phyloP scores from a whole-genome alignment of 1,140 invertebrate genomes.

The Babylonia areolata region DNA sequence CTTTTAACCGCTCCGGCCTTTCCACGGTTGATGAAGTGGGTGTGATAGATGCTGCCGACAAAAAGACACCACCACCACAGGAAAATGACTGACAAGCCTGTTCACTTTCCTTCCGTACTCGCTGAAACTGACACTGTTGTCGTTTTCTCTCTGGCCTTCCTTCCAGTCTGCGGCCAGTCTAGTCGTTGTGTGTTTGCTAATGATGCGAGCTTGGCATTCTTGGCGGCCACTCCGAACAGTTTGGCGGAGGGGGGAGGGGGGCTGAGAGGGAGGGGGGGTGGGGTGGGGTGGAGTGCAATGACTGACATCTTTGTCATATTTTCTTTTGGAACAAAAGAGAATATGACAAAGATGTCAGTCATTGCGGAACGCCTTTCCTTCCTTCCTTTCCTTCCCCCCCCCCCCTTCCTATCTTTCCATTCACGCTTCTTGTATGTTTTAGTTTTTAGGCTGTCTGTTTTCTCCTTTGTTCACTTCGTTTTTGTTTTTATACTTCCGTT shows the following conservation, averaged over 20 bases:
- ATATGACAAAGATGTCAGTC: too few relatives aligned
- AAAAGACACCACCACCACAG: background rate
- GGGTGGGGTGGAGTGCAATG: too few relatives aligned
- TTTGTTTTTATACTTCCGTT: background rate
- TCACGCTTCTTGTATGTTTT: too few relatives aligned
- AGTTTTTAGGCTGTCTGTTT: background rate
- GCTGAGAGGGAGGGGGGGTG: background rate
- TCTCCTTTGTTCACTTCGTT: background rate
- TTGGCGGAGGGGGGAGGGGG: too few relatives aligned
- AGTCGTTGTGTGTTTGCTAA: background rate
- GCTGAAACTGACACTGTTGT: conserved; percentile 9
- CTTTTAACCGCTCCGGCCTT: too few relatives aligned
- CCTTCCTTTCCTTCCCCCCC: too few relatives aligned
- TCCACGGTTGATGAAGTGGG: background rate
- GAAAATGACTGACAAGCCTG: background rate
- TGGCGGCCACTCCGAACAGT: background rate
- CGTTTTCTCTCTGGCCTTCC: background rate
- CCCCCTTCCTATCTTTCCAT: too few relatives aligned
- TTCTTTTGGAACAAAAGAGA: too few relatives aligned
- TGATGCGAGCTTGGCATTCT: conserved; percentile 17
- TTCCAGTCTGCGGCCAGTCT: too few relatives aligned
- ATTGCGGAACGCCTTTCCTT: too few relatives aligned
- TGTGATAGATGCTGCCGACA: background rate
- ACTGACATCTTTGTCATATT: conserved; percentile 4
- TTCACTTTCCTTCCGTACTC: background rate